Conservation (phyloP, 2,797 vertebrate species). For the Cheirogaleus major region DNA sequence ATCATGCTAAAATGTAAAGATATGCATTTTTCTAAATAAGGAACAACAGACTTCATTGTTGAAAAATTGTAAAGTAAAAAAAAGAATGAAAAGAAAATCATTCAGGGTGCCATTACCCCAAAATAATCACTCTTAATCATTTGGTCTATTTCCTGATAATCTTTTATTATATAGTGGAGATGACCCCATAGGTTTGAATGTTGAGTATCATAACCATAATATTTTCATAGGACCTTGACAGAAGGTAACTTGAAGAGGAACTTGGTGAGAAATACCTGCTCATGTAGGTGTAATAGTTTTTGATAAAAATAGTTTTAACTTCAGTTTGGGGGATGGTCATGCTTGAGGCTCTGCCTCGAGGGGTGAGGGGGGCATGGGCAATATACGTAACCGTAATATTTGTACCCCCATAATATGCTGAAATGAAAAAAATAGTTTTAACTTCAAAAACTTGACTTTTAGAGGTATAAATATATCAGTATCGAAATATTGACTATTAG, state of each 20-base stretch:
- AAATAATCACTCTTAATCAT: not conserved
- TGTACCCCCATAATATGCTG: too few relatives aligned
- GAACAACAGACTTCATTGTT: not conserved
- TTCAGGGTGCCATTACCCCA: not conserved
- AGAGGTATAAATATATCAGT: not conserved
- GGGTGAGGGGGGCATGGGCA: too few relatives aligned
- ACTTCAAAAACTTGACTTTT: not conserved
- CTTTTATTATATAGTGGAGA: not conserved
- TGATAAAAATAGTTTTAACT: not conserved
- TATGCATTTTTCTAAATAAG: not conserved
- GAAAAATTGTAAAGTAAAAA: too few relatives aligned
- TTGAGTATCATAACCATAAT: not conserved
- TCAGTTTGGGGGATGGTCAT: not conserved
- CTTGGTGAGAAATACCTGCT: not conserved
- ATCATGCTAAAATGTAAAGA: not conserved
- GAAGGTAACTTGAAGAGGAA: not conserved
- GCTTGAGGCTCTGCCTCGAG: too few relatives aligned
- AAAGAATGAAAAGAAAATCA: not conserved
- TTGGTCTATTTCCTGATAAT: not conserved
- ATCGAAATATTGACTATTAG: not conserved
- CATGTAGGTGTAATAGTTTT: not conserved
- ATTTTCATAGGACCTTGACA: not conserved
- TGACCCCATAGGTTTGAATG: not conserved
- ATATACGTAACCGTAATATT: too few relatives aligned
- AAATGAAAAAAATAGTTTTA: not conserved